A percentile compares a stretch with the other conserved stretches of the same genome.
Conservation (phyloP, 2,888 invertebrate species). For the Phyto melanocephala region DNA sequence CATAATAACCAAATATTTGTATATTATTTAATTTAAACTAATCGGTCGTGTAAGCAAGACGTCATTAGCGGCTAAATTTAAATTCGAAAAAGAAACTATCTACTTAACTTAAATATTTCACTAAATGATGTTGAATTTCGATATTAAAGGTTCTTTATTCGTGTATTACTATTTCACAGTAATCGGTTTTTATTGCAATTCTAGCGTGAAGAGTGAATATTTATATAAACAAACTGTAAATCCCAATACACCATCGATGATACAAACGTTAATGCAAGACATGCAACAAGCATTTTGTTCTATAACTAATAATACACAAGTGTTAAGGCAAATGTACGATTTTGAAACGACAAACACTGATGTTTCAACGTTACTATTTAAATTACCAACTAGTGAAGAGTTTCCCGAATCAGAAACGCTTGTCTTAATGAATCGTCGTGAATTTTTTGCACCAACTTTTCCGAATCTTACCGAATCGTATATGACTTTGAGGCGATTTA, state of each 20-base stretch:
- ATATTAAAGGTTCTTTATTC: slow-evolving; percentile 17
- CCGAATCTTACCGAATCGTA: slow-evolving; percentile 73
- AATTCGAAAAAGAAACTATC: not conserved
- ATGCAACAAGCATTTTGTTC: slow-evolving; percentile 72
- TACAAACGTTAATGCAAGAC: slow-evolving; percentile 68
- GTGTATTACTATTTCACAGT: not conserved
- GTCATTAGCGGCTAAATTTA: slow-evolving; percentile 30
- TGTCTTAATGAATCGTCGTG: slow-evolving; percentile 72
- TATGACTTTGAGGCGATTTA: slow-evolving; percentile 52
- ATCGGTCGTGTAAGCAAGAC: slow-evolving; percentile 57
- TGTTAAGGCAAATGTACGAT: slow-evolving; percentile 73
- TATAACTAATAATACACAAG: slow-evolving; percentile 71
- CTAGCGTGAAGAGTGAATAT: slow-evolving; percentile 30
- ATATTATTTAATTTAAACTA: slow-evolving; percentile 52
- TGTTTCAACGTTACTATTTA: slow-evolving; percentile 60
- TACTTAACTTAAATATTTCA: not conserved
- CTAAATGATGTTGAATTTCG: slow-evolving; percentile 28
- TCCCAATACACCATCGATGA: slow-evolving; percentile 40
- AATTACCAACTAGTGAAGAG: slow-evolving; percentile 44
- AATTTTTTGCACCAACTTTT: slow-evolving; percentile 74
- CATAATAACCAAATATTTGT: slow-evolving; percentile 47
- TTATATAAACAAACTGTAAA: slow-evolving; percentile 31
- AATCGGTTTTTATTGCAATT: not conserved
- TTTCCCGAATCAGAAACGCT: slow-evolving; percentile 55
- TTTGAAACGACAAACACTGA: slow-evolving; percentile 55